These are phyloP conservation scores for Ostrea denselamellosa DNA, from an alignment of 1,140 invertebrate species.

Conservation along the genomic window DNA sequence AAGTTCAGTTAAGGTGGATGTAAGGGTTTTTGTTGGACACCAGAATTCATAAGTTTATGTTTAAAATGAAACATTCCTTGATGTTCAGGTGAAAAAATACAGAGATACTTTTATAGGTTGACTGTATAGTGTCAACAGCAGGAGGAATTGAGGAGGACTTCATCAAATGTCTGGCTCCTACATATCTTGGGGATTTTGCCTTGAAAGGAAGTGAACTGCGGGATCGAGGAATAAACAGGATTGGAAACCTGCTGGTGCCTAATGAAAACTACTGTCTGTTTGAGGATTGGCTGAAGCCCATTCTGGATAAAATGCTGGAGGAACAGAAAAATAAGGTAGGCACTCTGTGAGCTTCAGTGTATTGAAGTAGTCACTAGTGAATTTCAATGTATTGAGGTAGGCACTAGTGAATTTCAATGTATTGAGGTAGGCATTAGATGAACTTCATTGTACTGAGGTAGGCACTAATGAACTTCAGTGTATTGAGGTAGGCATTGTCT, in stretches of 20 bases:
- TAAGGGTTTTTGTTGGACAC: no score
- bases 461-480: background rate
- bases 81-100: no score
- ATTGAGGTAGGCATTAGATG: background rate
- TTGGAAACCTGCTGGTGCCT: slow-evolving; percentile 97
- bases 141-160: slow-evolving; percentile 99
- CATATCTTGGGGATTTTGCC: slow-evolving; percentile 94
- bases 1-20: no score
- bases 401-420: background rate
- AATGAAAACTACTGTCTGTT: slow-evolving; percentile 99
- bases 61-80: no score
- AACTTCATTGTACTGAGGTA: background rate
- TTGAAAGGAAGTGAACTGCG: slow-evolving; percentile 86
- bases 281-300: slow-evolving; percentile 98
- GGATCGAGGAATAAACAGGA: slow-evolving; percentile 95
- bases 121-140: slow-evolving; percentile 98
- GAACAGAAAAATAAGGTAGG: slow-evolving; percentile 87
- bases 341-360: background rate
- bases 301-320: slow-evolving; percentile 92
- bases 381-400: no score
- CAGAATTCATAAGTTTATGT: no score
- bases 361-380: background rate
- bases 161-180: slow-evolving; percentile 98
- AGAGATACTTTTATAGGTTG: slow-evolving; percentile 82
- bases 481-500: background rate